Percentiles rank a stretch among this genome's conserved stretches.
phyloP scores from a whole-genome alignment of 2,888 invertebrate species.

The Hyppa rectilinea region DNA sequence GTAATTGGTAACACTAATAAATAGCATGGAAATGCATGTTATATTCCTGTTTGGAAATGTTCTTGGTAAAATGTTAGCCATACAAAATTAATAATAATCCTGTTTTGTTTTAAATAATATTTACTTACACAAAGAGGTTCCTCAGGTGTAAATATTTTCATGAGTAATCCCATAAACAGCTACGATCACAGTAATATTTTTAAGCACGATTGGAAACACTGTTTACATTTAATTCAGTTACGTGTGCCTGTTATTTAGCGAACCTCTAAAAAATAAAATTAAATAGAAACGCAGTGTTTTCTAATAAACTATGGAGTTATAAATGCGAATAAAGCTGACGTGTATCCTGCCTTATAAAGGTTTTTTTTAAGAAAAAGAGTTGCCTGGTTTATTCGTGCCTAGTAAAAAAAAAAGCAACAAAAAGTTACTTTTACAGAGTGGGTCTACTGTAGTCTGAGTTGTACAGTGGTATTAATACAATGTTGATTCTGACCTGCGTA shows the following conservation, averaged over 20 bases:
- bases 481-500: conserved; percentile 77
- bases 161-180: background rate
- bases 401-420: background rate
- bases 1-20: background rate
- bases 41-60: conserved; percentile 21
- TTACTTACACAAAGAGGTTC: background rate
- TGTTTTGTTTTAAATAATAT: conserved; percentile 27
- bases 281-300: background rate
- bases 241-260: background rate
- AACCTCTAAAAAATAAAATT: background rate
- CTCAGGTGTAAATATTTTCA: conserved; percentile 17
- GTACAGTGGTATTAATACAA: conserved; percentile 50
- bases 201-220: background rate
- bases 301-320: background rate
- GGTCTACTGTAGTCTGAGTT: conserved; percentile 21
- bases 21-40: background rate
- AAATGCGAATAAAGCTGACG: background rate
- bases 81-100: conserved; percentile 4
- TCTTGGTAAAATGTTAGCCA: conserved; percentile 13
- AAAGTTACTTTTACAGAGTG: background rate
- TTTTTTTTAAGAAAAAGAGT: background rate
- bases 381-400: background rate
- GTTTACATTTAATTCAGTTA: background rate
- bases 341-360: background rate
- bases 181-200: background rate